Conservation (phyloP, 2,888 invertebrate species). For the Arrhopalites spinosus region DNA sequence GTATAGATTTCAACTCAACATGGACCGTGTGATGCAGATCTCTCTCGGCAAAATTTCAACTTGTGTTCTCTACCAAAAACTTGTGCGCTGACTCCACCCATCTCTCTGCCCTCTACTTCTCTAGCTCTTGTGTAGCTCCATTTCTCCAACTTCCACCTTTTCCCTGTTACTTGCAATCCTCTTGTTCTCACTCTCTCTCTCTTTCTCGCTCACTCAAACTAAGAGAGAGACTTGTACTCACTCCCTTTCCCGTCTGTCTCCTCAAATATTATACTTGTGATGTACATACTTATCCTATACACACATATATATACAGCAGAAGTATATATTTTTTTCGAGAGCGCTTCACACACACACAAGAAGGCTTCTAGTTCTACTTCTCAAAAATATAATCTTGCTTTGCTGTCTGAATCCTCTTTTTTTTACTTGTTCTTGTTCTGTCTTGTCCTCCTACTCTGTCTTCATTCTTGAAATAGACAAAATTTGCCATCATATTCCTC, state of each 20-base stretch:
- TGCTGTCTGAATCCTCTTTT: not conserved
- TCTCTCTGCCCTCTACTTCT: not conserved
- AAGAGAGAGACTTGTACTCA: not conserved
- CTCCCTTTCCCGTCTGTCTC: not conserved
- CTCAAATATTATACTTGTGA: too few species aligned
- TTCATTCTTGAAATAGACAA: too few species aligned
- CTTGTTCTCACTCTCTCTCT: not conserved
- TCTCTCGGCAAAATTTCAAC: not conserved
- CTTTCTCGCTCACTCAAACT: too few species aligned
- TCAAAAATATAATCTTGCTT: not conserved
- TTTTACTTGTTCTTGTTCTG: not conserved
- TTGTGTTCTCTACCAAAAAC: too few species aligned
- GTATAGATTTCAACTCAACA: constrained; percentile 25
- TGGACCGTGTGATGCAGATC: constrained; percentile 15
- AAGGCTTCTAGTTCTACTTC: too few species aligned
- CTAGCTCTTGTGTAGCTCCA: not conserved
- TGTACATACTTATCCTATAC: too few species aligned
- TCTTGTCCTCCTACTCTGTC: not conserved
- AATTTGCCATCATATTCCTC: too few species aligned
- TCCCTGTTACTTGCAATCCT: not conserved
- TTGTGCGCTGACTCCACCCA: not conserved
- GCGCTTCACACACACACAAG: too few species aligned
- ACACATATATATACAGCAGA: too few species aligned
- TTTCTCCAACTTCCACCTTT: constrained; percentile 4
- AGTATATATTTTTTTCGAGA: too few species aligned